Base-by-base conservation (phyloP, 2,113 vertebrate species). In the Halcyon senegalensis region DNA sequence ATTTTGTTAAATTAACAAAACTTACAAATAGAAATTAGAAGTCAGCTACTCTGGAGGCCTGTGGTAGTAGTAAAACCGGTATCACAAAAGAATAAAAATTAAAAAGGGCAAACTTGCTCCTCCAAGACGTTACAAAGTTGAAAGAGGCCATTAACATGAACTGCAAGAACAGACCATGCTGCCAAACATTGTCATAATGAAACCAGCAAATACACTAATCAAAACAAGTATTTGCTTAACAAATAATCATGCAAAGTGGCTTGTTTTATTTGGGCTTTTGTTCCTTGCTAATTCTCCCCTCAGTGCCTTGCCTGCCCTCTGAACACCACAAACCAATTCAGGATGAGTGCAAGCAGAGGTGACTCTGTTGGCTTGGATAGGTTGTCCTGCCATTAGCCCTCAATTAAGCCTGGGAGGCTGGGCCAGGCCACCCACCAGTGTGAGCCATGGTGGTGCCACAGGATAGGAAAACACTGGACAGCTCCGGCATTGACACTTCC, bases 181-280 rank as follows among this genome's bases (percentile, higher is more conserved):
- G 50, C 41, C 56, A 95, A 63, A 43, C 16, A 11, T 31, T 82
- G 39, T 92, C 79, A 72, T 84, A 89, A 84, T 21, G 44, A 94
- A 90, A 83, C 44, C 35, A 84, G 80, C 27, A 92, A 86, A 84
- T 80, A 56, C 56, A 44, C 46, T 86, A 50, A 93, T n/a, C 59
- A 64, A 69, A 27, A n/a, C 3, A 4, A 92, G 59, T 64, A 94
- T 95, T 96, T 96, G 84, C 51, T 88, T 94, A 93, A 81, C 81
- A 96, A 89, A 80, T 53, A 28, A 75, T 43, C 56, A 59, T 90
- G 59, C 48, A 79, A 86, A 95, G 72, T 24, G 9, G 11, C 35
- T 84, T 85, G 31, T 33, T 93, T 92, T 83, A 66, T 67, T 74
- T 56, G 60, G 58, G n/a, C 28, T 69, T 92, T 82, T 72, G 31